Percentiles rank a stretch among this genome's conserved stretches.
These are phyloP conservation scores for Tympanoctomys barrerae DNA, from an alignment of 2,797 vertebrate genomes.

Conservation along the genomic window DNA sequence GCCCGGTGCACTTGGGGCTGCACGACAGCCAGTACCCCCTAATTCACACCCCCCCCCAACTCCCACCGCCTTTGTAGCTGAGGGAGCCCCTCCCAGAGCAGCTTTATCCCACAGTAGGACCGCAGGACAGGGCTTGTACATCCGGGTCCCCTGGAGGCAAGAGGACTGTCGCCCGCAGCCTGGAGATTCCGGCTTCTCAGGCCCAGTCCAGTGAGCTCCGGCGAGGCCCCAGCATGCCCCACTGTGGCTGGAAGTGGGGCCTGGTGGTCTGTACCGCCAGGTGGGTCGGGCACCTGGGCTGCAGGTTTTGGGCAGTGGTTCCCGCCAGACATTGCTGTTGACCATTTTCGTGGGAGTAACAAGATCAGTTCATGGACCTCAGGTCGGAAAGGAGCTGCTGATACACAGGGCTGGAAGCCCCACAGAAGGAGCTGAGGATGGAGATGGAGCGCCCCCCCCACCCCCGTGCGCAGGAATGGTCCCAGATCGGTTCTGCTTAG, in stretches of 20 bases:
- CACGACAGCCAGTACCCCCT: background rate
- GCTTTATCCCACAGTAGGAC: background rate
- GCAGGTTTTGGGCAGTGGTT: background rate
- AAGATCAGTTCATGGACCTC: background rate
- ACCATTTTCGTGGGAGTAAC: background rate
- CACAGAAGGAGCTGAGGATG: background rate
- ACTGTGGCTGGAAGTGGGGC: background rate
- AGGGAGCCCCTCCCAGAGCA: background rate
- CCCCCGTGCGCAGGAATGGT: background rate
- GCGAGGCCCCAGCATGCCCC: background rate
- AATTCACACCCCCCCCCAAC: too few species aligned
- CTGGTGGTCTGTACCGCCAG: background rate
- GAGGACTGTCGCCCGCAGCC: fast-evolving
- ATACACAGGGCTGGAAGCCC: background rate
- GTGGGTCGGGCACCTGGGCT: background rate
- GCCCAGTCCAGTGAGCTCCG: background rate
- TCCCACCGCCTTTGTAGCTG: background rate
- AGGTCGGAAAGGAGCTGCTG: background rate
- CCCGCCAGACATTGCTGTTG: background rate
- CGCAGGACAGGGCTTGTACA: background rate
- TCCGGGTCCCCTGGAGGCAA: background rate
- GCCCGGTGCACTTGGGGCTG: background rate
- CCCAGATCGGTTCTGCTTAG: background rate
- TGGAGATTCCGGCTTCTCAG: background rate
- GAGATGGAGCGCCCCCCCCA: background rate